phyloP scores from a whole-genome alignment of 2,113 vertebrate genomes.

The Zosterops japonicus region DNA sequence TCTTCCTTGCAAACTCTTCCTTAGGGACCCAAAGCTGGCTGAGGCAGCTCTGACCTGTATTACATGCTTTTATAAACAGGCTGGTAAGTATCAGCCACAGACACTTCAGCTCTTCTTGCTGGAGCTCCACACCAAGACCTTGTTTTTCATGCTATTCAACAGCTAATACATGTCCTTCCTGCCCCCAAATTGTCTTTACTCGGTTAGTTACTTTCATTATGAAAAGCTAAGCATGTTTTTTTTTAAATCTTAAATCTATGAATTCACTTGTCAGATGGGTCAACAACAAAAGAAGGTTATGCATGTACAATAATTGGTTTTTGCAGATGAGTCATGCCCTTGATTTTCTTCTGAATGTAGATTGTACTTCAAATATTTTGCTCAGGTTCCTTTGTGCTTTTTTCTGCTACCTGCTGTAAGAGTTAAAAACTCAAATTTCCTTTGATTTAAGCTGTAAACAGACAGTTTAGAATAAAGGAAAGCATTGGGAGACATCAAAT shows the following conservation, averaged over 20 bases:
- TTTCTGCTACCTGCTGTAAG: slow-evolving; percentile 31
- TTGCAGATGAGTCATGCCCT: not conserved
- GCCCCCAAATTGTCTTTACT: not conserved
- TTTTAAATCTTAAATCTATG: not conserved
- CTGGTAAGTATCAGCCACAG: not conserved
- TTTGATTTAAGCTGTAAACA: slow-evolving; percentile 62
- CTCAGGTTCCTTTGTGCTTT: slow-evolving; percentile 23
- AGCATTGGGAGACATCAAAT: slow-evolving; percentile 23
- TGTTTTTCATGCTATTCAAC: not conserved
- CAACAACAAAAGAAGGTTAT: not conserved
- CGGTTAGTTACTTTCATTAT: not conserved
- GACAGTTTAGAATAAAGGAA: slow-evolving; percentile 54
- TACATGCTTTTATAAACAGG: not conserved
- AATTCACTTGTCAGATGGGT: not conserved
- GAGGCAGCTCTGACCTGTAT: not conserved
- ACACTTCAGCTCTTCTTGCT: not conserved
- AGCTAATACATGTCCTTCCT: not conserved
- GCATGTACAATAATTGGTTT: not conserved
- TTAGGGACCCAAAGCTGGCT: not conserved
- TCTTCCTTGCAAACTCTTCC: not conserved
- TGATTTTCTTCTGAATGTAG: not conserved
- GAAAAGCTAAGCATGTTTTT: not conserved
- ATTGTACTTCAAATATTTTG: slow-evolving; percentile 23
- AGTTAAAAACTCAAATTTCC: slow-evolving; percentile 46
- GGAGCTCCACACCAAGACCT: not conserved